A percentile compares a stretch with the other conserved stretches of the same genome.
Evolutionary conservation across 2,888 invertebrate species (phyloP).

Genomic region (Acanthococcus lagerstroemiae): DNA sequence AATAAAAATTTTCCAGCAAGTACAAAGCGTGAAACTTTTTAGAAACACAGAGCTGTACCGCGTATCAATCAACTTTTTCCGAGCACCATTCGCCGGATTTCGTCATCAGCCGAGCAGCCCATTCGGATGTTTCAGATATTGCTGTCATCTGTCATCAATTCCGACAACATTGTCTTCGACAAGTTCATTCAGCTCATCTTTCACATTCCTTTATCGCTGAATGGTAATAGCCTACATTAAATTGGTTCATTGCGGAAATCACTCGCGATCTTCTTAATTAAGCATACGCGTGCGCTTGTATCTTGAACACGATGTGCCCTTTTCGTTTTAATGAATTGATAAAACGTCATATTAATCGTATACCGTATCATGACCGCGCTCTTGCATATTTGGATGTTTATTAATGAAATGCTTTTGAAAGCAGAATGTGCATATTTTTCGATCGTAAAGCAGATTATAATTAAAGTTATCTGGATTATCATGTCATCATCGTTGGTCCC

Average conservation of each 20-base stretch:
- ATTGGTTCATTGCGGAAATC: conserved; percentile 21
- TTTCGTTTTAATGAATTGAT: conserved; percentile 25
- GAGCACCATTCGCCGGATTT: no score
- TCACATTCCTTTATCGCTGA: no score
- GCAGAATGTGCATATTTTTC: conserved; percentile 19
- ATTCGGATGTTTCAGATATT: no score
- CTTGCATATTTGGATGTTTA: conserved; percentile 7
- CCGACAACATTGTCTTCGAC: no score
- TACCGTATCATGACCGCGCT: background rate
- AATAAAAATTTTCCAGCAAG: no score
- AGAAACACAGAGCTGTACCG: no score
- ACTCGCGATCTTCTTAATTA: conserved; percentile 17
- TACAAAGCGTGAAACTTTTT: no score
- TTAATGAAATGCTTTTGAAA: conserved; percentile 27
- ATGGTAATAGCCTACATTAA: conserved; percentile 22
- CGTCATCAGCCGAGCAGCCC: no score
- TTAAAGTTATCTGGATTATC: conserved; percentile 25
- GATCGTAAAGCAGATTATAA: conserved; percentile 8
- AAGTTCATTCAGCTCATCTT: no score
- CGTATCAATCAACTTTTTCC: no score
- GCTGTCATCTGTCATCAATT: no score
- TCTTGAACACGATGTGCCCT: conserved; percentile 22
- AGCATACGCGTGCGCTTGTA: conserved; percentile 10
- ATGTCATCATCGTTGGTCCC: conserved; percentile 16
- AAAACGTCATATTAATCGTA: conserved; percentile 7